Percentiles rank a stretch among this genome's conserved stretches.
These are phyloP conservation scores for Agonopterix subpropinquella DNA, from an alignment of 2,888 invertebrate species.

Conservation along the genomic window DNA sequence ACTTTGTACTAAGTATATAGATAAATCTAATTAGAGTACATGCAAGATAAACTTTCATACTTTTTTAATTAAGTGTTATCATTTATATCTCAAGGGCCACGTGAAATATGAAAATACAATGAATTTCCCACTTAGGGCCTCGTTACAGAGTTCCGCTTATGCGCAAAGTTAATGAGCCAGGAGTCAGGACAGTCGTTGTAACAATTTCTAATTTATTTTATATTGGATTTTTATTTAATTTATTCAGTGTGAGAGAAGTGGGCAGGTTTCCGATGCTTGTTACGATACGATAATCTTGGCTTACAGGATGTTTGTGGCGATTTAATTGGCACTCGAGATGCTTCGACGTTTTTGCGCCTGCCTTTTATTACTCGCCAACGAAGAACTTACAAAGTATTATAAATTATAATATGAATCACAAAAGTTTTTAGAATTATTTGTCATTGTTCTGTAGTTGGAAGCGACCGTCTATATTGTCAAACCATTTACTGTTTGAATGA, in stretches of 20 bases:
- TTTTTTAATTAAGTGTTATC: not conserved
- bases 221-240: constrained; percentile 69
- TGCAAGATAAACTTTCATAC: no score
- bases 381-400: constrained; percentile 26
- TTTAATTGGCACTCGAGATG: constrained; percentile 72
- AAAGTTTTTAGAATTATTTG: not conserved
- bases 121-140: no score
- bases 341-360: constrained; percentile 47
- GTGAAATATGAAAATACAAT: no score
- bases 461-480: not conserved
- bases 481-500: not conserved
- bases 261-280: constrained; percentile 66
- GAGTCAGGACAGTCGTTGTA: constrained; percentile 13
- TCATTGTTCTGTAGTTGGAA: not conserved
- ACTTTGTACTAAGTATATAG: no score
- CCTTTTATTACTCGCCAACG: constrained; percentile 45
- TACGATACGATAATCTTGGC: constrained; percentile 69
- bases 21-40: no score
- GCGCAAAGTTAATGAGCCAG: constrained; percentile 49
- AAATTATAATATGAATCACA: constrained; percentile 33
- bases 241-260: constrained; percentile 68
- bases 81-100: no score
- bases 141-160: no score
- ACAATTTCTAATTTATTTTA: constrained; percentile 66
- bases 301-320: constrained; percentile 68